Conservation (phyloP, 2,888 invertebrate genomes). For the Watsonalla binaria region DNA sequence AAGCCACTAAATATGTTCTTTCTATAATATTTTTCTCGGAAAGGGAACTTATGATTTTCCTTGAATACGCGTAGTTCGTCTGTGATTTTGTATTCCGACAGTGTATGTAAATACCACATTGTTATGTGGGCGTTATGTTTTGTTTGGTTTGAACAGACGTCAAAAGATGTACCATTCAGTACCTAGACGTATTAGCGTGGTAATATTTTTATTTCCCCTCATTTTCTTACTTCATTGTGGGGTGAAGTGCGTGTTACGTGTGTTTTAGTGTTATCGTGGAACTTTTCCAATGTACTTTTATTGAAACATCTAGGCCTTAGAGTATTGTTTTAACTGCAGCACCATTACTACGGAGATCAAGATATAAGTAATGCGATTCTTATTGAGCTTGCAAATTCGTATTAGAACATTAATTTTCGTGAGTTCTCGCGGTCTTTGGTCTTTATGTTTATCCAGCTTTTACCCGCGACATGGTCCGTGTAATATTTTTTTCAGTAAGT, state of each 20-base stretch:
- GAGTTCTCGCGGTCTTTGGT: too few species aligned
- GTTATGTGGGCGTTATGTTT: slow-evolving; percentile 2
- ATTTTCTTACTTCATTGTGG: neutral
- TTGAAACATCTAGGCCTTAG: neutral
- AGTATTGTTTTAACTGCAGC: too few species aligned
- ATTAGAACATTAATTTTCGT: too few species aligned
- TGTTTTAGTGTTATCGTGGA: neutral
- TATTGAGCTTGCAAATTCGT: too few species aligned
- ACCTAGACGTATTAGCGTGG: neutral
- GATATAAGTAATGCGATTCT: too few species aligned
- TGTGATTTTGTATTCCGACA: slow-evolving; percentile 2
- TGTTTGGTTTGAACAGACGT: slow-evolving; percentile 2
- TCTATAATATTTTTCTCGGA: neutral
- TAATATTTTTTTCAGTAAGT: too few species aligned
- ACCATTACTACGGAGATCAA: too few species aligned
- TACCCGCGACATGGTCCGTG: too few species aligned
- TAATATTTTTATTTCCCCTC: neutral
- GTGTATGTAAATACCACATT: slow-evolving; percentile 3
- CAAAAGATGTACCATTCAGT: neutral
- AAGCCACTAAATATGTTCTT: neutral
- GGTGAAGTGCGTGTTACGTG: neutral
- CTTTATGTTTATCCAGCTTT: too few species aligned
- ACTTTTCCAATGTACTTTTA: neutral
- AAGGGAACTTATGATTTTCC: neutral
- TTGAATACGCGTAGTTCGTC: slow-evolving; percentile 1